Percentiles rank a stretch among this genome's conserved stretches.
phyloP scores from a whole-genome alignment of 1,140 invertebrate species.

The Nylanderia fulva region DNA sequence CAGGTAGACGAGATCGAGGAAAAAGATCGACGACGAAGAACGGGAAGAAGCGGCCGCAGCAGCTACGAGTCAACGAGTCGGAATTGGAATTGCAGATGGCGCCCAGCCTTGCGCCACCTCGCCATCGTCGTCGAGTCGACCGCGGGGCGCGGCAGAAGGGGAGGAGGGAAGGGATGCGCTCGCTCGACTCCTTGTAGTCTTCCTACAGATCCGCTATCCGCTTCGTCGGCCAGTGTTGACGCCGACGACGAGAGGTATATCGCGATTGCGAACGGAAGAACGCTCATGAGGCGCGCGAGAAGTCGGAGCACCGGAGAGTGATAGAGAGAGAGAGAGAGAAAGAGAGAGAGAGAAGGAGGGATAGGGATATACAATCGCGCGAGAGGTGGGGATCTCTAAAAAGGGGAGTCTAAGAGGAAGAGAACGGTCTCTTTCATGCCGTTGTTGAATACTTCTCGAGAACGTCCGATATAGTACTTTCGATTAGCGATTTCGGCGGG shows the following conservation, averaged over 20 bases:
- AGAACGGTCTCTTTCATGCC: background rate
- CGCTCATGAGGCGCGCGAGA: conserved; percentile 9
- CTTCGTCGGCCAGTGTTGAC: conserved; percentile 50
- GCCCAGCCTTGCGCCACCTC: conserved; percentile 73
- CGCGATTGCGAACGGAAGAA: conserved; percentile 46
- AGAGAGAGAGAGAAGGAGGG: conserved; percentile 25
- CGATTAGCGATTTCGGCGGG: background rate
- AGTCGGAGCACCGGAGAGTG: background rate
- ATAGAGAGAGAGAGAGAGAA: conserved; percentile 1
- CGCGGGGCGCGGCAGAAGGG: conserved; percentile 72
- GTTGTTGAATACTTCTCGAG: background rate
- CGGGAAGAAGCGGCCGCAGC: conserved; percentile 31
- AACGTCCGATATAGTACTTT: background rate
- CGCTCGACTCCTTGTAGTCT: conserved; percentile 61
- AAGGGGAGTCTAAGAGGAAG: conserved; percentile 18
- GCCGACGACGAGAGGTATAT: conserved; percentile 61
- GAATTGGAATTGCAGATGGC: conserved; percentile 81
- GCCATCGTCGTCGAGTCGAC: conserved; percentile 63
- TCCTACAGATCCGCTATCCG: conserved; percentile 60
- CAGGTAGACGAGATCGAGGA: too few species aligned
- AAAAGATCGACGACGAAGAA: conserved; percentile 26
- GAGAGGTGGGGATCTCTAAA: background rate
- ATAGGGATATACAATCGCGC: background rate
- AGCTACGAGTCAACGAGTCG: conserved; percentile 62
- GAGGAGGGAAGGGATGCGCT: conserved; percentile 71